These are phyloP conservation scores for Agapetus fuscipes DNA, from an alignment of 2,888 invertebrate species.

Conservation along the genomic window DNA sequence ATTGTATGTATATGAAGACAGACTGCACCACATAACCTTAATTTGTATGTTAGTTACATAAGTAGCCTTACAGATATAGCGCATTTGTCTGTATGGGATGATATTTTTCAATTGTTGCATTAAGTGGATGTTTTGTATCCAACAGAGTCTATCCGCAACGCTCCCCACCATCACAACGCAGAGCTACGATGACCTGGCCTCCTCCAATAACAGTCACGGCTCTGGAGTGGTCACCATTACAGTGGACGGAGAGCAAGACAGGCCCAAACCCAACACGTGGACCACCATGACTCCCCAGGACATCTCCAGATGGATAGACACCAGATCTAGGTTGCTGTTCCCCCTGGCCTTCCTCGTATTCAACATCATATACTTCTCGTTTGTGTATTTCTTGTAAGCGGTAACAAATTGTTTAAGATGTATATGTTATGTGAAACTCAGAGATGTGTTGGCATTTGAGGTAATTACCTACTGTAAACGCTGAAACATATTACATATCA, in stretches of 20 bases:
- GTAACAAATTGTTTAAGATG: no score
- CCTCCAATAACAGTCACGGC: constrained; percentile 21
- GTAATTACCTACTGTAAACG: no score
- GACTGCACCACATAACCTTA: no score
- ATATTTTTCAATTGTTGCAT: no score
- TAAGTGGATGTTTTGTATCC: no score
- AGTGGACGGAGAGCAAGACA: constrained; percentile 22
- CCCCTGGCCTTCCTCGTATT: constrained; percentile 70
- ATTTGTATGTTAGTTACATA: no score
- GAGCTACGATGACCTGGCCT: constrained; percentile 51
- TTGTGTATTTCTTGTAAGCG: constrained; percentile 49
- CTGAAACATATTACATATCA: no score
- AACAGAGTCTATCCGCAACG: constrained; percentile 49
- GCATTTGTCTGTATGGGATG: no score
- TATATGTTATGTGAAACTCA: no score
- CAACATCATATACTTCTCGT: constrained; percentile 71
- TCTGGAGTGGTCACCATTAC: constrained; percentile 25
- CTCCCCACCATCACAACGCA: constrained; percentile 62
- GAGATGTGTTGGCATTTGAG: no score
- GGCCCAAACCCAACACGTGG: constrained; percentile 35
- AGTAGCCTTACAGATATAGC: no score
- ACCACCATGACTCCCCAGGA: constrained; percentile 84
- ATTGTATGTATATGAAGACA: no score
- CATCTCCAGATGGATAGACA: constrained; percentile 82
- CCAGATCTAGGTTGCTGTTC: constrained; percentile 65